phyloP scores from a whole-genome alignment of 2,888 invertebrate species.

The Acanthosepion pharaonis region DNA sequence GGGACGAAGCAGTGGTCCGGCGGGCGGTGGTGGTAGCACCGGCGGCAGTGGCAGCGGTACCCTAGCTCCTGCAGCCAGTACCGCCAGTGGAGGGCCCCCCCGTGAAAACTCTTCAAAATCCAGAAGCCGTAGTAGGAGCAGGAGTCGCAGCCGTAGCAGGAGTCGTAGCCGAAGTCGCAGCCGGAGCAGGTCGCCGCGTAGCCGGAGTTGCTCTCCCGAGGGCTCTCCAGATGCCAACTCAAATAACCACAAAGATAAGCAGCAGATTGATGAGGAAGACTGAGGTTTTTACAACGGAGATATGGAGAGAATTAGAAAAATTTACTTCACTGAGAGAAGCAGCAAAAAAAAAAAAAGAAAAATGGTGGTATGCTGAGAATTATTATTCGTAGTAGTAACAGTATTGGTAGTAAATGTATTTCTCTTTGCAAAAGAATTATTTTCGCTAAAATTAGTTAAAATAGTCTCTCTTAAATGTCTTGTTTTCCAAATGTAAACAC shows the following conservation, averaged over 20 bases:
- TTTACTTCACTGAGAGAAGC: neutral
- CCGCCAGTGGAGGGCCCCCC: neutral
- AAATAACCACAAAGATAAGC: constrained; percentile 34
- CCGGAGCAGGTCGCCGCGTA: neutral
- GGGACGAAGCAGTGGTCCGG: neutral
- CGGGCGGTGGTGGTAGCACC: neutral
- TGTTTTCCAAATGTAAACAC: neutral
- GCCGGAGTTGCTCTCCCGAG: constrained; percentile 36
- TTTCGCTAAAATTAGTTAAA: neutral
- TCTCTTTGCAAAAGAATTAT: neutral
- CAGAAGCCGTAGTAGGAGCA: neutral
- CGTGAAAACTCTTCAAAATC: constrained; percentile 41
- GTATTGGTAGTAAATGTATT: neutral
- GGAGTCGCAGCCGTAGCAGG: neutral
- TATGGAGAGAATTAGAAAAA: neutral
- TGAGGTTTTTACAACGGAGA: neutral
- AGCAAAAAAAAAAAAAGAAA: neutral
- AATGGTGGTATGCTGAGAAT: neutral
- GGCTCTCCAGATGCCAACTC: neutral
- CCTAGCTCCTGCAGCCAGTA: too few relatives aligned
- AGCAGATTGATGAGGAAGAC: constrained; percentile 38
- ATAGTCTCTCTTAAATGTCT: neutral
- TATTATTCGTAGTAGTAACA: neutral
- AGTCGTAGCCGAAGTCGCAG: neutral
- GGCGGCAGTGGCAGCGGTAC: neutral